phyloP scores from a whole-genome alignment of 2,888 invertebrate species.

The Dione vanillae region DNA sequence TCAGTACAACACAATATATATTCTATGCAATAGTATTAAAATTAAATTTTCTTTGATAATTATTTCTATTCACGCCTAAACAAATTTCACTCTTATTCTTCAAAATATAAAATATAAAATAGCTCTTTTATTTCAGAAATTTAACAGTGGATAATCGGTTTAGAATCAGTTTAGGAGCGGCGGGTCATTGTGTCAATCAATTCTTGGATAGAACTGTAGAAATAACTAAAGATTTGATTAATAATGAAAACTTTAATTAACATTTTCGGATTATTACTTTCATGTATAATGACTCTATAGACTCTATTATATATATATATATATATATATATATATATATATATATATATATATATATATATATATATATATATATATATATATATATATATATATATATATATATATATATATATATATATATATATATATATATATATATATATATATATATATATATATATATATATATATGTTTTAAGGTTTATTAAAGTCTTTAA shows the following conservation, averaged over 20 bases:
- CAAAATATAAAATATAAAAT: neutral
- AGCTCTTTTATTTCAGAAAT: neutral
- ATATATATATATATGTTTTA: too few species aligned
- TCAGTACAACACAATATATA: slow-evolving; percentile 8
- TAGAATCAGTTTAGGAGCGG: slow-evolving; percentile 48
- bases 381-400: too few species aligned
- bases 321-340: too few species aligned
- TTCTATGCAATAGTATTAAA: neutral
- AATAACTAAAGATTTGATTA: slow-evolving; percentile 35
- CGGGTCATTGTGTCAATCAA: slow-evolving; percentile 52
- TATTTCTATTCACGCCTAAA: neutral
- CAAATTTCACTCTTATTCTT: slow-evolving; percentile 15
- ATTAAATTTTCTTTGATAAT: slow-evolving; percentile 7
- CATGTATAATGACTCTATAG: neutral
- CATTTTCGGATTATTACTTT: neutral
- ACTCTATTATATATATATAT: neutral
- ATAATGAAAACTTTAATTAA: slow-evolving; percentile 35
- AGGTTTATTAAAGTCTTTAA: too few species aligned
- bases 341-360: too few species aligned
- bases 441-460: too few species aligned
- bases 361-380: too few species aligned
- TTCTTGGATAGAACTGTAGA: slow-evolving; percentile 45
- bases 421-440: too few species aligned
- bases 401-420: too few species aligned
- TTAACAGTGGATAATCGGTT: slow-evolving; percentile 40